A percentile compares a stretch with the other conserved stretches of the same genome.
Evolutionary conservation across 2,797 vertebrate species (phyloP).

Genomic region (Brachymystax lenok): DNA sequence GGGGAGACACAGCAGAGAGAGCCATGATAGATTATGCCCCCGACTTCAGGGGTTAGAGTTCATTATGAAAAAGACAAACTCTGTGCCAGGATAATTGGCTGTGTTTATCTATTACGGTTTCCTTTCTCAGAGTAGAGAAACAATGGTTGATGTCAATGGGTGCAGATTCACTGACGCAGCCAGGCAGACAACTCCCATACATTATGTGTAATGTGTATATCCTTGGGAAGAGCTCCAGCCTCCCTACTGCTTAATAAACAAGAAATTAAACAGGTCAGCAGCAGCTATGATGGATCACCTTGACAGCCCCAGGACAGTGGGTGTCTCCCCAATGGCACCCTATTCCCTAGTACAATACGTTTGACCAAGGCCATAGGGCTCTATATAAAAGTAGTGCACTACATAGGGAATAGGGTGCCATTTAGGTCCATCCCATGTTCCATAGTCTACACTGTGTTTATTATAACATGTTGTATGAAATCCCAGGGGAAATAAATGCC

Average conservation of each 20-base stretch:
- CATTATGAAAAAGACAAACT: slow-evolving; percentile 67
- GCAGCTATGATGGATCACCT: slow-evolving; percentile 62
- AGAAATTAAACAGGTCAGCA: slow-evolving; percentile 59
- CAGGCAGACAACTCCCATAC: slow-evolving; percentile 16
- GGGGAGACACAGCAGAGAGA: slow-evolving; percentile 29
- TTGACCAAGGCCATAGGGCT: background rate
- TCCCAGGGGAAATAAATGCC: slow-evolving; percentile 24
- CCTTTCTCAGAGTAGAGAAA: slow-evolving; percentile 53
- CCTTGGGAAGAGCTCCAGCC: slow-evolving; percentile 19
- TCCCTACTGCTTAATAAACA: slow-evolving; percentile 25
- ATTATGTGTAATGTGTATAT: slow-evolving; percentile 27
- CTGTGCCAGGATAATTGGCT: slow-evolving; percentile 58
- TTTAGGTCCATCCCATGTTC: slow-evolving; percentile 38
- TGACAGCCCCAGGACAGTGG: slow-evolving; percentile 26
- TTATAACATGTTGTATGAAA: slow-evolving; percentile 56
- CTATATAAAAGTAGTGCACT: background rate
- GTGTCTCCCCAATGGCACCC: background rate
- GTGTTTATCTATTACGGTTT: slow-evolving; percentile 66
- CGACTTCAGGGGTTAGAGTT: slow-evolving; percentile 64
- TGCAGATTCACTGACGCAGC: slow-evolving; percentile 31
- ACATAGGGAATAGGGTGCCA: background rate
- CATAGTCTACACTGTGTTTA: slow-evolving; percentile 52
- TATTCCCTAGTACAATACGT: background rate
- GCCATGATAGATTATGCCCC: slow-evolving; percentile 67
- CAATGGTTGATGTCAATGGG: slow-evolving; percentile 50